Evolutionary conservation across 2,888 invertebrate genomes (phyloP), one percentile per base, ranked within the genome.

Genomic region (Diaphora mendica): DNA sequence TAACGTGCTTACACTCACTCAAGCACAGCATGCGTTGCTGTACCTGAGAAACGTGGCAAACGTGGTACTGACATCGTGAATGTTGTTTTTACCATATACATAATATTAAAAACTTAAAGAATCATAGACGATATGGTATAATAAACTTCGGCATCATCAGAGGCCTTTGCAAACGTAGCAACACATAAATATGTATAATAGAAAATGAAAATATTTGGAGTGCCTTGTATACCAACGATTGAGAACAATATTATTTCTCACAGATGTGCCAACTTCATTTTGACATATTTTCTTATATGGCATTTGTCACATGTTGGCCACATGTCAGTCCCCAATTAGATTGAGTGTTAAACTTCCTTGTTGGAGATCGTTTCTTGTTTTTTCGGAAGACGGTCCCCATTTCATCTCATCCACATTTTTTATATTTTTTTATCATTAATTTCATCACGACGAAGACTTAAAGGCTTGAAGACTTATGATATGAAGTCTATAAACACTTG

Each of bases 161-260:
- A 65, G 78, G 78, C 78, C 82, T 81, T 82, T 81, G 67, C 72
- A 64, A 62, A 51, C 20, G 55, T 82, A 82, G 72, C 74, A 48
- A 74, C 74, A 77, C 73, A 72, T 75, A 73, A 78, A 76, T 73
- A 33, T 33, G 33, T 33, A 77, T 69, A 76, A 77, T 79, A 78
- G 30, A 65, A 39, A 39, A 74, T 73, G 55, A 75, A 64, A 69
- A 39, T 73, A 81, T 76, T 72, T 75, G 48, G 76, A 81, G 83
- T 83, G 83, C 79, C 82, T 86, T 87, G 71, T 68, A 72, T 30
- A 51, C 70, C 75, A 78, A 75, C 73, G 75, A 77, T 70, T 74
- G 74, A 73, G 74, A 70, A 26, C 33, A 51, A 51, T 51, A 51
- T 51, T 68, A 51, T 26, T 23, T 72, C 66, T 42, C n/a, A 62